Evolutionary conservation across 1,140 invertebrate species (phyloP), one percentile per base, ranked within the genome.

Genomic region (Protaetia brevitarsis): DNA sequence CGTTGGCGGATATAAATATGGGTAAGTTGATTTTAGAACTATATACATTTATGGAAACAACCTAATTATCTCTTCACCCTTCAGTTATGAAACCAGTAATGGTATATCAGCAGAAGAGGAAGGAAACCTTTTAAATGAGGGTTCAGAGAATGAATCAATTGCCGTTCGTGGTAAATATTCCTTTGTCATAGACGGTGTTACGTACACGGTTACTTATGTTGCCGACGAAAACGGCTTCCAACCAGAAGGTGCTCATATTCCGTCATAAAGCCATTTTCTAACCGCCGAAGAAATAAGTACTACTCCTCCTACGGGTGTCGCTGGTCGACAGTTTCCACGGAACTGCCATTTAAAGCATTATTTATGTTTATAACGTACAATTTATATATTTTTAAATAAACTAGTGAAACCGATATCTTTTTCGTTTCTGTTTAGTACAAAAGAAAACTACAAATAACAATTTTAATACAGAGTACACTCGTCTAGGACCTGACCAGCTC

Each of bases 201-300:
- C 73, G 0, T 85, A 86, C 69, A 80, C 77, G 1, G 78, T 89
- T 34, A 79, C 82, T 21, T 91, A 89, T 72, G 77, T 83, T 11
- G 87, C 87, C 26, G 85, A 86, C 67, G 83, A 86, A 74, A 84
- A 84, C 61, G 86, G 86, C 2, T 87, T 82, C 80, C 83, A 82
- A 31, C 82, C 86, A 3, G 63, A 71, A 64, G 75, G 73, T 7
- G 60, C 29, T 36, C 60, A 62, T 23, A 31, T 62, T 62, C 60
- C 60, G 8, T 29, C 60, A 5, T 62, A 62, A 62, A 30, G 10
- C 56, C n/a, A 29, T 19, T 23, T 51, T 1, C 4, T 23, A 23
- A 51, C 11, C 13, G 10, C n/a, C n/a, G 13, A 19, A 13, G 7
- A 16, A 41, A 51, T 8, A 10, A 23, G 19, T n/a, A 51, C 41